Percentiles rank a stretch among this genome's conserved stretches.
Evolutionary conservation across 2,888 invertebrate species (phyloP).

Genomic region (Tinea trinotella): DNA sequence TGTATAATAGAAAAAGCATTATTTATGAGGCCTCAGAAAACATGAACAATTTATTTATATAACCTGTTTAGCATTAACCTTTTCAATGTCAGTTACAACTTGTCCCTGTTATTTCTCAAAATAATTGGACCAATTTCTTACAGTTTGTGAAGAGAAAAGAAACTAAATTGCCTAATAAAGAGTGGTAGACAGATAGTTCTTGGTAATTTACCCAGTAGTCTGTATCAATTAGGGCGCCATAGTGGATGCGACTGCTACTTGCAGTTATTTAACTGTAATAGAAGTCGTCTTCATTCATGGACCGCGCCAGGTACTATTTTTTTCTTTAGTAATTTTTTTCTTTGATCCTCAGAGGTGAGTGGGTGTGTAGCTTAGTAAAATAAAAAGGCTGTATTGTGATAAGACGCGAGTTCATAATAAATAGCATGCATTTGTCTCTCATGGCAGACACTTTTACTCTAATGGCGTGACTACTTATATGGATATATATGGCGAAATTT

Average conservation of each 20-base stretch:
- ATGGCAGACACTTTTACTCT: slow-evolving; percentile 37
- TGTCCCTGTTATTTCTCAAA: slow-evolving; percentile 1
- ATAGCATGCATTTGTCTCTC: slow-evolving; percentile 52
- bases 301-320: too few relatives aligned
- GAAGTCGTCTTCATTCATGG: too few relatives aligned
- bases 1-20: not conserved
- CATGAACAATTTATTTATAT: not conserved
- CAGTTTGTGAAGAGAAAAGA: not conserved
- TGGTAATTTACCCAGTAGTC: too few relatives aligned
- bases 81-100: slow-evolving; percentile 1
- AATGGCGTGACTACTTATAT: slow-evolving; percentile 60
- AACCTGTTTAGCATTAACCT: not conserved
- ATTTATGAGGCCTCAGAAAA: not conserved
- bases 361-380: not conserved
- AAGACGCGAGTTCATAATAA: slow-evolving; percentile 25
- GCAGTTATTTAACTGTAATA: too few relatives aligned
- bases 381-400: not conserved
- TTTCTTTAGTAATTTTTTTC: not conserved
- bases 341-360: not conserved
- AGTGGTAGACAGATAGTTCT: too few relatives aligned
- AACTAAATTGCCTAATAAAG: not conserved
- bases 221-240: too few relatives aligned
- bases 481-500: slow-evolving; percentile 51
- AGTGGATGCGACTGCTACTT: too few relatives aligned
- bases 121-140: slow-evolving; percentile 1